A percentile compares a stretch with the other conserved stretches of the same genome.
phyloP scores from a whole-genome alignment of 1,140 invertebrate genomes.

The Tetramorium alpestre region DNA sequence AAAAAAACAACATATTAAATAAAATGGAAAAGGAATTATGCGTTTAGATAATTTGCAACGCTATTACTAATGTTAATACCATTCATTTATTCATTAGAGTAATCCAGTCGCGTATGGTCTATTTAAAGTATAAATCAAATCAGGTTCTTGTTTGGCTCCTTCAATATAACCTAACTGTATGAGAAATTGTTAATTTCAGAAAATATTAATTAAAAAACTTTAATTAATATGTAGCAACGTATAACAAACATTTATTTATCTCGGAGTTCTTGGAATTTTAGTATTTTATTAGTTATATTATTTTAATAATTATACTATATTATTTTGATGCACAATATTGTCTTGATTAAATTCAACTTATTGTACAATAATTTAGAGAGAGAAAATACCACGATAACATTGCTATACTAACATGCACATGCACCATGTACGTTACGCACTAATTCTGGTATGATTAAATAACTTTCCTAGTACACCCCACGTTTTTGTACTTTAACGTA shows the following conservation, averaged over 20 bases:
- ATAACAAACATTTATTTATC: neutral
- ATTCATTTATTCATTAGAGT: conserved; percentile 68
- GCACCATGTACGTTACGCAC: neutral
- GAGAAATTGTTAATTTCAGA: conserved; percentile 7
- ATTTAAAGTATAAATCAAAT: conserved; percentile 38
- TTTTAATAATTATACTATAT: neutral
- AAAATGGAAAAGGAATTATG: conserved; percentile 55
- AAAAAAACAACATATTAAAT: conserved; percentile 57
- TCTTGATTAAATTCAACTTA: neutral
- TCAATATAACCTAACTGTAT: neutral
- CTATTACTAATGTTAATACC: conserved; percentile 69
- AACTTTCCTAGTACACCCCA: conserved; percentile 6
- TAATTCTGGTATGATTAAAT: conserved; percentile 41
- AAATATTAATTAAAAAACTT: neutral
- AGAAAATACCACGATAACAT: neutral
- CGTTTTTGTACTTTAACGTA: neutral
- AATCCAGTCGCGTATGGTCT: conserved; percentile 16
- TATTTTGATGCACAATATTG: neutral
- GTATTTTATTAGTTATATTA: neutral
- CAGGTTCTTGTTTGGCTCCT: neutral
- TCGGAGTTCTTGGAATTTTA: neutral
- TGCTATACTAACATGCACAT: conserved; percentile 4
- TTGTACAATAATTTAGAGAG: neutral
- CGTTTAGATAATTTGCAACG: conserved; percentile 44
- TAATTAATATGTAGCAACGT: neutral